Evolutionary conservation across 2,888 invertebrate species (phyloP).

Genomic region (Anthoptus insignis): DNA sequence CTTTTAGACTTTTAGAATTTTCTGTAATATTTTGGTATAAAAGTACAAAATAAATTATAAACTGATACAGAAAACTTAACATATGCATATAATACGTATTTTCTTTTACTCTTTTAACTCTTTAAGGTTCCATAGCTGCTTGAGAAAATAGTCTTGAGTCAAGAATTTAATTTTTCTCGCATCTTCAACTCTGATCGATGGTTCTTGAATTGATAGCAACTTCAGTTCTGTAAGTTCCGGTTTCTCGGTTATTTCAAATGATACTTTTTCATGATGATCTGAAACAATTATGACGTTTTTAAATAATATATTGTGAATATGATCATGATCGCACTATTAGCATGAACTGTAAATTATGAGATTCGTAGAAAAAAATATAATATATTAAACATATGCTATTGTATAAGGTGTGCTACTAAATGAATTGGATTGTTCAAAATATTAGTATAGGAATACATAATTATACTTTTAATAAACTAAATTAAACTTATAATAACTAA

Average conservation of each 20-base stretch:
- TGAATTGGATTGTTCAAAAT: too few species aligned
- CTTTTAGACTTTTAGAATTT: too few species aligned
- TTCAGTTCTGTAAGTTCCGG: slow-evolving; percentile 13
- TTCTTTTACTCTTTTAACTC: slow-evolving; percentile 51
- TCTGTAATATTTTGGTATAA: not conserved
- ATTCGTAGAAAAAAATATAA: too few species aligned
- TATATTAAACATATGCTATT: too few species aligned
- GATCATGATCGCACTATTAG: too few species aligned
- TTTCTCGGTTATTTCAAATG: slow-evolving; percentile 6
- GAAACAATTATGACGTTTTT: too few species aligned
- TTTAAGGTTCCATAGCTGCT: slow-evolving; percentile 63
- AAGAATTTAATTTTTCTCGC: slow-evolving; percentile 40
- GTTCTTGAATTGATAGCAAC: slow-evolving; percentile 36
- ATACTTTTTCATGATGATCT: not conserved
- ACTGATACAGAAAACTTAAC: not conserved
- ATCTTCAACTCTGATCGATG: slow-evolving; percentile 54
- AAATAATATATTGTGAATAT: too few species aligned
- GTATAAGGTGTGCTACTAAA: too few species aligned
- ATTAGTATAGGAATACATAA: too few species aligned
- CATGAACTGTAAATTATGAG: too few species aligned
- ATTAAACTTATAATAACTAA: too few species aligned
- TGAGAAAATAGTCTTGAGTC: slow-evolving; percentile 61
- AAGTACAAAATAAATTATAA: slow-evolving; percentile 4
- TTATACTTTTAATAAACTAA: too few species aligned
- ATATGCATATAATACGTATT: not conserved